phyloP scores from a whole-genome alignment of 2,113 vertebrate genomes.

The Corapipo altera region DNA sequence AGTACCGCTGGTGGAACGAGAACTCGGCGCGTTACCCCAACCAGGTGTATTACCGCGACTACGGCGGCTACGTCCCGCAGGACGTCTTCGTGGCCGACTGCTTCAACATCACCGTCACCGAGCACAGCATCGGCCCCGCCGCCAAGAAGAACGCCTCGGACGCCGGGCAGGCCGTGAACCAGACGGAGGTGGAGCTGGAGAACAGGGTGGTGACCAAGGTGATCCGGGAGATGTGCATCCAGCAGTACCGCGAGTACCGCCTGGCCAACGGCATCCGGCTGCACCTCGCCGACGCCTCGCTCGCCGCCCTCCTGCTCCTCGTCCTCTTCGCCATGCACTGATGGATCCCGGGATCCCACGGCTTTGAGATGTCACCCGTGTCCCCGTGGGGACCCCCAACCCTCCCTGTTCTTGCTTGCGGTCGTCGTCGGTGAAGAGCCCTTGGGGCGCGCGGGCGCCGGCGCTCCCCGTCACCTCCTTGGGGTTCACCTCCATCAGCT shows the following conservation, averaged over 20 bases:
- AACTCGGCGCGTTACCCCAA: conserved; percentile 71
- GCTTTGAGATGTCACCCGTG: background rate
- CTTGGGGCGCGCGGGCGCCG: background rate
- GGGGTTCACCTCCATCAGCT: background rate
- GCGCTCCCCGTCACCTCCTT: background rate
- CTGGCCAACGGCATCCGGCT: background rate
- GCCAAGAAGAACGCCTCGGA: conserved; percentile 42
- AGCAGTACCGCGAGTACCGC: conserved; percentile 69
- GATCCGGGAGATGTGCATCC: conserved; percentile 76
- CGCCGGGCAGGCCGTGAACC: background rate
- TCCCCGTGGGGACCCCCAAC: rapidly evolving
- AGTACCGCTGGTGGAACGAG: conserved; percentile 69
- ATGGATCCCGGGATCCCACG: rapidly evolving
- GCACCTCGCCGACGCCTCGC: conserved; percentile 21
- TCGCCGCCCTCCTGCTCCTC: conserved; percentile 56
- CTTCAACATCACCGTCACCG: conserved; percentile 75
- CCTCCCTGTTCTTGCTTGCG: background rate
- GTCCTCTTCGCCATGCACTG: conserved; percentile 54
- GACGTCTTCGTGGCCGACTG: conserved; percentile 75
- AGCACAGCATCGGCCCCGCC: conserved; percentile 72
- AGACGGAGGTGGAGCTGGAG: conserved; percentile 57
- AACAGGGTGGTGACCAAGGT: conserved; percentile 73
- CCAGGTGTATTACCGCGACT: conserved; percentile 70
- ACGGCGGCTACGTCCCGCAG: conserved; percentile 56
- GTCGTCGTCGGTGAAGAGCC: background rate